Conservation (phyloP, 2,888 invertebrate genomes). For the Melolontha melolontha region DNA sequence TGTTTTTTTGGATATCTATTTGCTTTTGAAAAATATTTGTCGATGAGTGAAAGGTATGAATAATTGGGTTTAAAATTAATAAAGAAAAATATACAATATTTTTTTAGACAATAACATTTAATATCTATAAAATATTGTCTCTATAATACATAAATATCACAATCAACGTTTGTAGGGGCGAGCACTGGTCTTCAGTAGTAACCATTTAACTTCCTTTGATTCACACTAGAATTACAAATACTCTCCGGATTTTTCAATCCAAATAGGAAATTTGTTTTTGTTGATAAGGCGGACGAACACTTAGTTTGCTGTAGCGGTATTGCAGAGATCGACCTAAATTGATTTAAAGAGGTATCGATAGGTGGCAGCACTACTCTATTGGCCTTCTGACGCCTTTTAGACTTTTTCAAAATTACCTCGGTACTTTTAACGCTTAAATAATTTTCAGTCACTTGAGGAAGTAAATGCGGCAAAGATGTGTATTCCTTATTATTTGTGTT, state of each 20-base stretch:
- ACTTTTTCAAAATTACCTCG: conserved; percentile 2
- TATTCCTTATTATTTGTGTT: conserved; percentile 51
- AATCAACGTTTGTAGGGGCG: too few species aligned
- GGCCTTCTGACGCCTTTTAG: conserved; percentile 6
- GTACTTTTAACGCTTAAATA: conserved; percentile 18
- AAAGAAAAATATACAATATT: too few species aligned
- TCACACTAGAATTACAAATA: conserved; percentile 29
- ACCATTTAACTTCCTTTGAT: conserved; percentile 13
- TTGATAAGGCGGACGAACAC: conserved; percentile 44
- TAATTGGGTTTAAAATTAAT: too few species aligned
- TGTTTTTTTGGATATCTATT: too few species aligned
- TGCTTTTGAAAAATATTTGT: too few species aligned
- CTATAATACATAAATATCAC: too few species aligned
- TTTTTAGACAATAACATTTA: too few species aligned
- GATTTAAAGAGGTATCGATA: conserved; percentile 48
- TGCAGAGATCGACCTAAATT: conserved; percentile 60
- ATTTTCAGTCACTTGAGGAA: conserved; percentile 39
- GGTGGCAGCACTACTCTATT: conserved; percentile 47
- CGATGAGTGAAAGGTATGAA: too few species aligned
- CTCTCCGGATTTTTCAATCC: conserved; percentile 4
- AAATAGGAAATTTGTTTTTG: conserved; percentile 33
- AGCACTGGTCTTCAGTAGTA: conserved; percentile 1
- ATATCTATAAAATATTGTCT: too few species aligned
- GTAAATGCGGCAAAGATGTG: conserved; percentile 57
- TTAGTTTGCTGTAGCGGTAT: conserved; percentile 55